A percentile compares a stretch with the other conserved stretches of the same genome.
These are phyloP conservation scores for Spisula subtruncata DNA, from an alignment of 2,888 invertebrate genomes.

Conservation along the genomic window DNA sequence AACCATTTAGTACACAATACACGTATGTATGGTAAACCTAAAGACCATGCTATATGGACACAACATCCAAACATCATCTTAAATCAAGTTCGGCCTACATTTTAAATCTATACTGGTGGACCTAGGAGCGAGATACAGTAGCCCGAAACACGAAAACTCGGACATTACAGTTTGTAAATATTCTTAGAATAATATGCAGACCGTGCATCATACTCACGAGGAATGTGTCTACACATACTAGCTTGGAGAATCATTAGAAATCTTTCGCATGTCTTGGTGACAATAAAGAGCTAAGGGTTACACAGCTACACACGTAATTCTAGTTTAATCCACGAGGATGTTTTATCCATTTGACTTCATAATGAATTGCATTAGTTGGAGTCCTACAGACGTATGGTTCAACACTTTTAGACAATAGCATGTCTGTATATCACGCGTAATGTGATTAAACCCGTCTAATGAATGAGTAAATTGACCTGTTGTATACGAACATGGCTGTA, in stretches of 20 bases:
- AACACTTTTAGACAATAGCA: neutral
- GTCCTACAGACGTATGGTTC: neutral
- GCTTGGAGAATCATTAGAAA: neutral
- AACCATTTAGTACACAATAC: no score
- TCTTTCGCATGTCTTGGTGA: neutral
- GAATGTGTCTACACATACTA: neutral
- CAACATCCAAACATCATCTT: no score
- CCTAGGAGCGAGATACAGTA: no score
- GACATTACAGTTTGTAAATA: no score
- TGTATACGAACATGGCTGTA: neutral
- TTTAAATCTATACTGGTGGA: no score
- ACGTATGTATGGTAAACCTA: no score
- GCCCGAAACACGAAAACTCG: no score
- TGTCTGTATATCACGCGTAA: neutral
- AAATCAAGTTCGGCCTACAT: no score
- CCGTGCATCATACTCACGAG: neutral
- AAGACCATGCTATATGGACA: no score
- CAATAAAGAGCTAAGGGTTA: neutral
- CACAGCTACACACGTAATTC: neutral
- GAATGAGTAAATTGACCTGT: neutral
- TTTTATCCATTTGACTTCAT: neutral
- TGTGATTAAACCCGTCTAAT: neutral
- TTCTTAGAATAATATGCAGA: no score
- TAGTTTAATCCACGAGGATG: neutral
- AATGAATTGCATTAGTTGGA: neutral